phyloP scores from a whole-genome alignment of 1,140 invertebrate genomes.

The Drosophila parvula region DNA sequence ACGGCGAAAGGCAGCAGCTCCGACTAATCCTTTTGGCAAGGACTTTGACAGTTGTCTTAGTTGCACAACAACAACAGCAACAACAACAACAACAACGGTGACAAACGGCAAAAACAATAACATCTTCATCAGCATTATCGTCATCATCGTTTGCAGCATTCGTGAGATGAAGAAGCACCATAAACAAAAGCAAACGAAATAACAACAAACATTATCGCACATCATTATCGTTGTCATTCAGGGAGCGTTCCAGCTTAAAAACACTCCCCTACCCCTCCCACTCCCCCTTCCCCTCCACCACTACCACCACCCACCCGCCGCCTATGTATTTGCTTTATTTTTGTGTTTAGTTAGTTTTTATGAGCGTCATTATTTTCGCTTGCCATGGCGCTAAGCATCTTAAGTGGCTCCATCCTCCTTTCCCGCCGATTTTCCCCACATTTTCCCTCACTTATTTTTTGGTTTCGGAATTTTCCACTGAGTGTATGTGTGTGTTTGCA shows the following conservation, averaged over 20 bases:
- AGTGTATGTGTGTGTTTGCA: slow-evolving; percentile 56
- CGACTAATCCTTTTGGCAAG: slow-evolving; percentile 55
- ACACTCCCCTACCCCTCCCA: slow-evolving; percentile 5
- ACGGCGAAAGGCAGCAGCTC: slow-evolving; percentile 17
- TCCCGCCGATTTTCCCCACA: background rate
- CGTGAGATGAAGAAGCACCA: slow-evolving; percentile 52
- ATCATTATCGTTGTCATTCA: slow-evolving; percentile 82
- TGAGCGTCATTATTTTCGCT: slow-evolving; percentile 82
- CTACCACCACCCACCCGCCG: background rate
- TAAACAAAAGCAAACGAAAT: slow-evolving; percentile 73
- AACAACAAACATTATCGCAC: slow-evolving; percentile 76
- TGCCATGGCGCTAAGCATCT: slow-evolving; percentile 81
- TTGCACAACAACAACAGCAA: slow-evolving; percentile 26
- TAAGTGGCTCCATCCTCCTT: slow-evolving; percentile 57
- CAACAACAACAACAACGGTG: background rate
- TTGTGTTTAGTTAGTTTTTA: slow-evolving; percentile 82
- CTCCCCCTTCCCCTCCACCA: too few species aligned
- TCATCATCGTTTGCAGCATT: slow-evolving; percentile 46
- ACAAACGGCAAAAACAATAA: slow-evolving; percentile 30
- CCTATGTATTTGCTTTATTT: slow-evolving; percentile 72
- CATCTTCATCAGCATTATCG: slow-evolving; percentile 47
- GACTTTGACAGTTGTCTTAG: slow-evolving; percentile 61
- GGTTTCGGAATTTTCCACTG: slow-evolving; percentile 7
- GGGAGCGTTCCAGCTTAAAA: slow-evolving; percentile 65
- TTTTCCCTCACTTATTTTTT: slow-evolving; percentile 21